A percentile compares a stretch with the other conserved stretches of the same genome.
phyloP scores from a whole-genome alignment of 2,888 invertebrate genomes.

The Trichopoda pennipes region DNA sequence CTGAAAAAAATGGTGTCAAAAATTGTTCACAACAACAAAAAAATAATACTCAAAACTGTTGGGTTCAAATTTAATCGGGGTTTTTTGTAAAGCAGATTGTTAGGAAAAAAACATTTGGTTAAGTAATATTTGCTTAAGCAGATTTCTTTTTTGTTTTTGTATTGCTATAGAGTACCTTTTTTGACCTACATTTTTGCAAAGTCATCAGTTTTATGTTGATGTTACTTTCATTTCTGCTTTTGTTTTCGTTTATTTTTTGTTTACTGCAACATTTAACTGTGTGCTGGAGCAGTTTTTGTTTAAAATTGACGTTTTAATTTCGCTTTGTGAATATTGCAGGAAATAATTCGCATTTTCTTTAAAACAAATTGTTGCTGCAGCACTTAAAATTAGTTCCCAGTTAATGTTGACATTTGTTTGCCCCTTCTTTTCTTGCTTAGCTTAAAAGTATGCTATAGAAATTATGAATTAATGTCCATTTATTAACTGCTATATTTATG shows the following conservation, averaged over 20 bases:
- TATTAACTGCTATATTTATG: background rate
- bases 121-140: conserved; percentile 49
- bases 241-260: background rate
- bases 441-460: conserved; percentile 25
- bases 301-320: conserved; percentile 53
- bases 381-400: conserved; percentile 3
- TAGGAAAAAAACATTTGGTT: conserved; percentile 21
- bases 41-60: background rate
- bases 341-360: background rate
- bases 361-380: conserved; percentile 37
- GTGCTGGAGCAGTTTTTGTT: conserved; percentile 7
- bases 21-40: conserved; percentile 3
- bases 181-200: conserved; percentile 62
- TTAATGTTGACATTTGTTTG: background rate
- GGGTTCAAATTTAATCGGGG: conserved; percentile 18
- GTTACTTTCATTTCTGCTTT: no score
- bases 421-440: background rate
- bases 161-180: background rate
- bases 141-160: background rate
- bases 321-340: conserved; percentile 36
- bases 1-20: conserved; percentile 51
- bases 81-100: conserved; percentile 7
- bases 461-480: background rate
- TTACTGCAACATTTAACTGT: conserved; percentile 2
- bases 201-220: conserved; percentile 60